Evolutionary conservation across 2,797 vertebrate species (phyloP).

Genomic region (Gambusia yucatana): DNA sequence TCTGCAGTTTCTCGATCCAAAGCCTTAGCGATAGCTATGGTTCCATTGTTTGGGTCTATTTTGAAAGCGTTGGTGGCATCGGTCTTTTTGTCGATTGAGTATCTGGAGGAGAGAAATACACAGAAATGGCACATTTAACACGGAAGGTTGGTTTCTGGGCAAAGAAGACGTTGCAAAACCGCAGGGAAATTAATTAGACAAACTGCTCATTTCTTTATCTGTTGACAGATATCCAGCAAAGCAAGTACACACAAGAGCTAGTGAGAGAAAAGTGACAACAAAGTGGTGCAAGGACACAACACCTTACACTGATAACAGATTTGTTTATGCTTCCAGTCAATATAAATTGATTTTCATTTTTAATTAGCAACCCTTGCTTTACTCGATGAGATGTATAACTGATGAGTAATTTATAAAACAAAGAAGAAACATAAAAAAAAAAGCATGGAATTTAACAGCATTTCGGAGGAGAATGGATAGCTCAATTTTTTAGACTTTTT

Average conservation of each 20-base stretch:
- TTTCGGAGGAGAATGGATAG: background rate
- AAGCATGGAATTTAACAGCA: background rate
- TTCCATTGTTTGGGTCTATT: constrained; percentile 88
- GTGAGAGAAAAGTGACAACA: constrained; percentile 31
- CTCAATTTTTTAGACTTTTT: background rate
- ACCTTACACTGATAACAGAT: constrained; percentile 14
- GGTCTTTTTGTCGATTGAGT: constrained; percentile 81
- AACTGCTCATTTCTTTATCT: constrained; percentile 49
- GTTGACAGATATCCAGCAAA: constrained; percentile 64
- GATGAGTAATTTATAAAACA: background rate
- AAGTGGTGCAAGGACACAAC: constrained; percentile 37
- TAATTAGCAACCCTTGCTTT: constrained; percentile 2
- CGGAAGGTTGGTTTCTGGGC: constrained; percentile 53
- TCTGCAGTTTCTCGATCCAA: constrained; percentile 88
- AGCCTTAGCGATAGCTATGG: constrained; percentile 79
- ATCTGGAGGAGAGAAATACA: constrained; percentile 78
- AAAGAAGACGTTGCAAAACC: constrained; percentile 56
- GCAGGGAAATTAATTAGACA: constrained; percentile 66
- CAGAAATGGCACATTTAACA: constrained; percentile 48
- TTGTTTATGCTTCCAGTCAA: background rate
- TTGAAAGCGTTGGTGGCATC: constrained; percentile 80
- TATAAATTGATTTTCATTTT: constrained; percentile 25
- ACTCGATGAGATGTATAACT: background rate
- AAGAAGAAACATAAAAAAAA: background rate
- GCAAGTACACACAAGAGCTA: constrained; percentile 22